Conservation (phyloP, 2,888 invertebrate species). For the Hemistola chrysoprasaria region DNA sequence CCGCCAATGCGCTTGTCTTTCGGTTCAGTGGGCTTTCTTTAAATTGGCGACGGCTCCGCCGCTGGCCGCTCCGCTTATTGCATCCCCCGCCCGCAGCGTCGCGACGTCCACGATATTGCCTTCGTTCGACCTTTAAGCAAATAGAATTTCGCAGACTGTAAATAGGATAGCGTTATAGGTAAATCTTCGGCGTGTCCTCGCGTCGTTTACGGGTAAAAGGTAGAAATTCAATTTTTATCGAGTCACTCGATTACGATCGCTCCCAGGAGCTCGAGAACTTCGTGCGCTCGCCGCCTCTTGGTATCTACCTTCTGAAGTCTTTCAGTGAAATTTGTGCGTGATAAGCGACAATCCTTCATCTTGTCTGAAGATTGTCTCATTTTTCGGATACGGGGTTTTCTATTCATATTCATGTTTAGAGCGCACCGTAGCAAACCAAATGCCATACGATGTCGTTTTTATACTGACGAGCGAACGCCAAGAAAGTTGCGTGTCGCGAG, state of each 20-base stretch:
- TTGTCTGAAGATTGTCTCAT: slow-evolving; percentile 66
- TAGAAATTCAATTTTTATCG: slow-evolving; percentile 68
- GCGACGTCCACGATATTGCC: slow-evolving; percentile 79
- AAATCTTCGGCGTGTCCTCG: slow-evolving; percentile 61
- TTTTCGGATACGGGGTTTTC: slow-evolving; percentile 52
- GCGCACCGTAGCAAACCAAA: slow-evolving; percentile 52
- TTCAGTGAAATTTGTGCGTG: slow-evolving; percentile 67
- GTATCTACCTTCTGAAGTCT: slow-evolving; percentile 27
- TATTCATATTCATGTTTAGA: slow-evolving; percentile 68
- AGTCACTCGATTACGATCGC: slow-evolving; percentile 53
- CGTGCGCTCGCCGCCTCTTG: slow-evolving; percentile 13
- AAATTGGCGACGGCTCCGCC: slow-evolving; percentile 80
- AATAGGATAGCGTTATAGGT: slow-evolving; percentile 74
- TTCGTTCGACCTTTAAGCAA: slow-evolving; percentile 79
- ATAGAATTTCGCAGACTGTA: slow-evolving; percentile 76
- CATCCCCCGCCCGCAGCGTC: slow-evolving; percentile 75
- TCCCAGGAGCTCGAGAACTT: slow-evolving; percentile 32
- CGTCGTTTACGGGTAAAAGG: slow-evolving; percentile 59
- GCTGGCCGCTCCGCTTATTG: slow-evolving; percentile 79
- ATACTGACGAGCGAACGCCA: slow-evolving; percentile 72
- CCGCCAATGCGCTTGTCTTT: slow-evolving; percentile 83
- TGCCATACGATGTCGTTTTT: slow-evolving; percentile 71
- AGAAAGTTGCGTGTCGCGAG: slow-evolving; percentile 74
- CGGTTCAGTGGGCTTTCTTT: slow-evolving; percentile 83
- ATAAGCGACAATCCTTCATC: slow-evolving; percentile 67